A percentile compares a stretch with the other conserved stretches of the same genome.
Evolutionary conservation across 2,113 vertebrate genomes (phyloP).

Genomic region (Ailuropoda melanoleuca): DNA sequence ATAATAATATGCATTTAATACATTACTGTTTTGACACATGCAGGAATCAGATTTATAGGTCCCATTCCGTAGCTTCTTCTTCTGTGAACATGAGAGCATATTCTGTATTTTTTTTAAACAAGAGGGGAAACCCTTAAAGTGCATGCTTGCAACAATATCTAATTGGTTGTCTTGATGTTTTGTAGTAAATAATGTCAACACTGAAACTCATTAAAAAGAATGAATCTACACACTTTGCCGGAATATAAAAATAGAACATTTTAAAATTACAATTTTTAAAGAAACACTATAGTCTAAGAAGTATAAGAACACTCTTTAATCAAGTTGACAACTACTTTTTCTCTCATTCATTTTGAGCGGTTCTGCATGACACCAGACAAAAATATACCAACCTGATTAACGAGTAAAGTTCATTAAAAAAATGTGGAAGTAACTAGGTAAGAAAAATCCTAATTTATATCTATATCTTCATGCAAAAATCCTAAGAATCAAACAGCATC

Average conservation of each 20-base stretch:
- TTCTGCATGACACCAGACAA: slow-evolving; percentile 26
- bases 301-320: not conserved
- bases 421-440: not conserved
- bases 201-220: slow-evolving; percentile 67
- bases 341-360: not conserved
- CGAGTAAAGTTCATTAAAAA: slow-evolving; percentile 14
- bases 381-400: slow-evolving; percentile 35
- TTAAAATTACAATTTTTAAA: slow-evolving; percentile 59
- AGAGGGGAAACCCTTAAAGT: slow-evolving; percentile 78
- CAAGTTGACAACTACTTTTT: slow-evolving; percentile 22
- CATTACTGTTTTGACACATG: slow-evolving; percentile 84
- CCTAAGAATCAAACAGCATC: not conserved
- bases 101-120: slow-evolving; percentile 67
- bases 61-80: slow-evolving; percentile 78
- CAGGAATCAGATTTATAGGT: slow-evolving; percentile 85
- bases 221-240: slow-evolving; percentile 35
- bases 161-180: slow-evolving; percentile 78
- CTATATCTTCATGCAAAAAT: not conserved
- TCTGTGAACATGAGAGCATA: slow-evolving; percentile 80
- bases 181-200: slow-evolving; percentile 76
- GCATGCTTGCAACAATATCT: slow-evolving; percentile 74
- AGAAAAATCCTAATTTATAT: not conserved
- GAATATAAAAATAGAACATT: slow-evolving; percentile 62
- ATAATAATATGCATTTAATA: slow-evolving; percentile 88
- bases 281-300: slow-evolving; percentile 35